Evolutionary conservation across 2,797 vertebrate species (phyloP).

Genomic region (Rhynchonycteris naso): DNA sequence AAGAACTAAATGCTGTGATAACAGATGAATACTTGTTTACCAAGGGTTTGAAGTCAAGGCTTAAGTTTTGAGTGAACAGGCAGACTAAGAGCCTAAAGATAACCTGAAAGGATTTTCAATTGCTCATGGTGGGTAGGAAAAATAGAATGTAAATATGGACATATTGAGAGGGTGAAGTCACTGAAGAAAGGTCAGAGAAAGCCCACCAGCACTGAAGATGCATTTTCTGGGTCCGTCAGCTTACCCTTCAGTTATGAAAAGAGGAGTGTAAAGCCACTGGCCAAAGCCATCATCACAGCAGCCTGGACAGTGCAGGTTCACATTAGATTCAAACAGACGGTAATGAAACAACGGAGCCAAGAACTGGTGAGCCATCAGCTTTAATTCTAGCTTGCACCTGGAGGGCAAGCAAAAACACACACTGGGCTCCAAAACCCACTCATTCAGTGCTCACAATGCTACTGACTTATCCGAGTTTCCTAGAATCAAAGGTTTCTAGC

Average conservation of each 20-base stretch:
- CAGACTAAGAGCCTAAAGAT: neutral
- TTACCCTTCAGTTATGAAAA: neutral
- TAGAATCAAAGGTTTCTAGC: too few relatives aligned
- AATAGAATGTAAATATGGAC: neutral
- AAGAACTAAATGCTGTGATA: conserved; percentile 4
- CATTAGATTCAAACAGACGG: too few relatives aligned
- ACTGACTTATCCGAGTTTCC: too few relatives aligned
- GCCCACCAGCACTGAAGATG: neutral
- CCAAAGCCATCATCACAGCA: too few relatives aligned
- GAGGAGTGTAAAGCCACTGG: too few relatives aligned
- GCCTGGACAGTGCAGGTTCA: too few relatives aligned
- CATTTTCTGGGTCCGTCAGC: conserved; percentile 29
- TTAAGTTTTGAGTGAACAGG: neutral
- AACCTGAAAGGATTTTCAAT: neutral
- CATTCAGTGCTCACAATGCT: too few relatives aligned
- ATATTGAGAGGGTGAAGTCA: neutral
- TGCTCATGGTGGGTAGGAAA: neutral
- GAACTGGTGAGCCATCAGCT: too few relatives aligned
- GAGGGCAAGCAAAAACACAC: too few relatives aligned
- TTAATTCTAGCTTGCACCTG: too few relatives aligned
- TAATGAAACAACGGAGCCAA: too few relatives aligned
- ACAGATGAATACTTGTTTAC: neutral
- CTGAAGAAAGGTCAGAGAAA: neutral
- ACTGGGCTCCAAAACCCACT: too few relatives aligned
- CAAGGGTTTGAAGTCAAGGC: conserved; percentile 1